Conservation (phyloP, 2,113 vertebrate genomes). For the Albula goreensis region DNA sequence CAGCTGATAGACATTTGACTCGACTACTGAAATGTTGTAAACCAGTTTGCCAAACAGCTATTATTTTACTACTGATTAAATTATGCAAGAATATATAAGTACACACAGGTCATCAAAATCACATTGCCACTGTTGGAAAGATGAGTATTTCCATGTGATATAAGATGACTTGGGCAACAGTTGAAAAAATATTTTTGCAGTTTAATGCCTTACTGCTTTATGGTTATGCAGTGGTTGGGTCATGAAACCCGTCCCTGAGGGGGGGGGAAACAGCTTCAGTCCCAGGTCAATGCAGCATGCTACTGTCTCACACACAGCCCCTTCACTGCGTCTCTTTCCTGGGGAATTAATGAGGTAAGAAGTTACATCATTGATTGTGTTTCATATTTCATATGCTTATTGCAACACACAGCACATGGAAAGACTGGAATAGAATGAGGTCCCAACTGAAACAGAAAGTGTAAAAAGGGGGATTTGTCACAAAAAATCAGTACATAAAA, state of each 20-base stretch:
- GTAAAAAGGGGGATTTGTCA: neutral
- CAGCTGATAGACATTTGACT: neutral
- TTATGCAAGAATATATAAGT: neutral
- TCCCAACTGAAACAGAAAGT: neutral
- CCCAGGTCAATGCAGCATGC: neutral
- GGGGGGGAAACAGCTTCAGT: neutral
- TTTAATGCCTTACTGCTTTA: neutral
- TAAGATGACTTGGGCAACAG: neutral
- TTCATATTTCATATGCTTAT: neutral
- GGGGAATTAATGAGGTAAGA: constrained; percentile 3
- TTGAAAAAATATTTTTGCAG: neutral
- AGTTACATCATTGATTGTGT: neutral
- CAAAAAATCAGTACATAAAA: neutral
- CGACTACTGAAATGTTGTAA: neutral
- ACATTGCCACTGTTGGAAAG: neutral
- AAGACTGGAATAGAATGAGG: neutral
- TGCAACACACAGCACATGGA: neutral
- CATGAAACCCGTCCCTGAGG: constrained; percentile 1
- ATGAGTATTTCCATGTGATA: neutral
- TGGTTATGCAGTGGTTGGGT: neutral
- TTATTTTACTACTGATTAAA: neutral
- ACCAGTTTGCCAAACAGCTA: neutral
- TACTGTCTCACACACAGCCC: neutral
- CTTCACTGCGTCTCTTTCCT: neutral
- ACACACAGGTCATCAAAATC: neutral